Evolutionary conservation across 1,140 invertebrate species (phyloP), one percentile per base, ranked within the genome.

Genomic region (Pogonomyrmex barbatus): DNA sequence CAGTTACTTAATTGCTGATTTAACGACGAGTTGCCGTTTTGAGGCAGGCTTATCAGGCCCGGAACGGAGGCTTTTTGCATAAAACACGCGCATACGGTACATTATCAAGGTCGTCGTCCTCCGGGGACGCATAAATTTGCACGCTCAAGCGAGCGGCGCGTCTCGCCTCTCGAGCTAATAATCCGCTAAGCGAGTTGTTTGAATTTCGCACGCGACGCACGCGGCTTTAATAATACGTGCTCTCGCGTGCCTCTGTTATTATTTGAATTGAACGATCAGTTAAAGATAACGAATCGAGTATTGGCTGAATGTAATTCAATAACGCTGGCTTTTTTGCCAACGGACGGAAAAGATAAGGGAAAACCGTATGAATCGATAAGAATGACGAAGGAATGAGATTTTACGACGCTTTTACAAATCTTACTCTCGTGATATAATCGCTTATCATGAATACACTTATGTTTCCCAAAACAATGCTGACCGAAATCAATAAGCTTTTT

Each of bases 291-390:
- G 45, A 56, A n/a, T 24, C 8, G 14, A 68, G 56, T 54, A 39
- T 54, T 39, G 24, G 33, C 30, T 52, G 12, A 54, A 52, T n/a
- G 33, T 52, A 9, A 81, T 50, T 60, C 17, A 42, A 47, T 30
- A 71, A 36, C 14, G 17, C 30, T 75, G 4, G 30, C 5, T 39
- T 17, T 67, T 30, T 68, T 42, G 42, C 10, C 6, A 4, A 4
- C 9, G 6, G 42, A 24, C 6, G 36, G 39, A 81, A 24, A 24
- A 24, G 78, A 81, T 68, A 42, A 54, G n/a, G 12, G n/a, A 4
- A 33, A n/a, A 10, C 39, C 39, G 17, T 42, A 68, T n/a, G 63
- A 45, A 36, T 70, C 78, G 65, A 81, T 81, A 70, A 81, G 50
- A 24, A 24, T 24, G 24, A 63, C 3, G 8, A 77, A 47, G 14